Base-by-base conservation (phyloP, 1,140 invertebrate genomes). In the Hesperophylax magnus region DNA sequence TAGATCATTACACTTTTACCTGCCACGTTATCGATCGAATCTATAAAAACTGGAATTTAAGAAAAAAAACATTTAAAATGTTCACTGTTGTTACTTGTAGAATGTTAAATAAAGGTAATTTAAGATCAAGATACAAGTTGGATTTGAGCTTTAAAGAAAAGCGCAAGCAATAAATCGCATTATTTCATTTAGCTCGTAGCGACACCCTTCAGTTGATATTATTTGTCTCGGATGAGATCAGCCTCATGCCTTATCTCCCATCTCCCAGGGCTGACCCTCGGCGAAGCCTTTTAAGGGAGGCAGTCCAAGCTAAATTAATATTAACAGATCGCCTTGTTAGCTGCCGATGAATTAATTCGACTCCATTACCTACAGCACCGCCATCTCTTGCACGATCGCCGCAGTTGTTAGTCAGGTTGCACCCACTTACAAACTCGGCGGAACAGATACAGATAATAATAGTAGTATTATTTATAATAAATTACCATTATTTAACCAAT, bases 341-440 rank as follows among this genome's bases (percentile, higher is more conserved):
- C 47, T 11, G 47, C 34, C 69, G 47, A 54, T 54, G 39, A 72
- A 72, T 72, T 72, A 72, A 72, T 72, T 72, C 69, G 69, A 72
- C 22, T 72, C 3, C 34, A 39, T 39, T 54, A 52, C 2, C 20
- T 18, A n/a, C 18, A 22, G 69, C 20, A 24, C 69, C 18, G 69
- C 69, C 69, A 72, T 72, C 69, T 72, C 69, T 72, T 17, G 69
- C n/a, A 9, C 69, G 69, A 72, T 54, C 18, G 52, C 6, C 69
- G 65, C 65, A 69, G n/a, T 58, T 58, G 58, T 61, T 24, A 20
- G 58, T 22, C 11, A 22, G 14, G 58, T 69, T 69, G 34, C 65
- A 47, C 65, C 65, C 65, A 69, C 65, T 39, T 4, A 9, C 34
- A 5, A 8, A 8, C 4, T 7, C 4, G 34, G 4, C 7, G 34